Percentiles rank a stretch among this genome's conserved stretches.
Evolutionary conservation across 1,140 invertebrate species (phyloP).

Genomic region (Theocolax elegans): DNA sequence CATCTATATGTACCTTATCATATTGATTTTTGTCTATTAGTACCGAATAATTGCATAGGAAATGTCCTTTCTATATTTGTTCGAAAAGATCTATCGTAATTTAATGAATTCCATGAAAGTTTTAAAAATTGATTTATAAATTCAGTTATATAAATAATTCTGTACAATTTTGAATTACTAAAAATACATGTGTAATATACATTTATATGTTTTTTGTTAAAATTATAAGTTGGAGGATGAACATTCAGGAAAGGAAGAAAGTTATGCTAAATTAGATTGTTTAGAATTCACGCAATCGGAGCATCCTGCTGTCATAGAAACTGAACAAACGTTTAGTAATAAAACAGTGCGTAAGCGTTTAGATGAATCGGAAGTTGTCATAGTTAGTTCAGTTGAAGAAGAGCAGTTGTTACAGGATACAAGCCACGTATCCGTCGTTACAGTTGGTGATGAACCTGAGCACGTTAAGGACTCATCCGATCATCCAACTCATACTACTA

Average conservation of each 20-base stretch:
- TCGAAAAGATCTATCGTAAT: no score
- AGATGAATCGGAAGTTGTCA: constrained; percentile 84
- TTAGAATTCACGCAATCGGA: constrained; percentile 74
- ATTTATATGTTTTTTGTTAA: no score
- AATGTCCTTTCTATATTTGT: no score
- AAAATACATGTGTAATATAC: no score
- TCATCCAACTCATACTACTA: constrained; percentile 52
- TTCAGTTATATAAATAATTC: no score
- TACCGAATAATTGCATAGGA: no score
- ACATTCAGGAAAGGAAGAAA: constrained; percentile 79
- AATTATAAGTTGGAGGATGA: no score
- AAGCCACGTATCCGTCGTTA: constrained; percentile 90
- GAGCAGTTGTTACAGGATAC: constrained; percentile 70
- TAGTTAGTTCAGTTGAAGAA: constrained; percentile 74
- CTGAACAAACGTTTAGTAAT: constrained; percentile 37
- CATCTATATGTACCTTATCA: no score
- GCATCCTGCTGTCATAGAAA: constrained; percentile 64
- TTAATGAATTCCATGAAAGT: no score
- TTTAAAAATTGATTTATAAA: no score
- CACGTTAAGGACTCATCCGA: constrained; percentile 76
- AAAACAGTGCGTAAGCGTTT: constrained; percentile 71
- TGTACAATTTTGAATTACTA: no score
- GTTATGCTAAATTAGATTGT: constrained; percentile 77
- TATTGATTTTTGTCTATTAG: no score
- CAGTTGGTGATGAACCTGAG: constrained; percentile 82